phyloP scores from a whole-genome alignment of 2,888 invertebrate genomes.

The Melieria omissa region DNA sequence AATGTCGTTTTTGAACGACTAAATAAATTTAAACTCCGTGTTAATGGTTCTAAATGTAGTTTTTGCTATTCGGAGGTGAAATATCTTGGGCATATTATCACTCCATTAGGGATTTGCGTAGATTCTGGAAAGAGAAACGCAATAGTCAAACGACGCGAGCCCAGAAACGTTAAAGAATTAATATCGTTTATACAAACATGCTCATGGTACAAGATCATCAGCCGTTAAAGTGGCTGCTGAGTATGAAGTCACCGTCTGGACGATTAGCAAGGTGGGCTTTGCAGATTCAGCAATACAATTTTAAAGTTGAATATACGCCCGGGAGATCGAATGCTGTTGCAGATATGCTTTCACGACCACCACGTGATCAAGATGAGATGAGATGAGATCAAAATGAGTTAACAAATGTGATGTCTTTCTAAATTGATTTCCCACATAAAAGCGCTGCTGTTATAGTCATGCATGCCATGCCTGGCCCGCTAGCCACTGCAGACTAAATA shows the following conservation, averaged over 20 bases:
- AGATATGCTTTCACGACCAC: constrained; percentile 38
- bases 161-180: constrained; percentile 13
- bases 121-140: constrained; percentile 8
- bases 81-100: constrained; percentile 19
- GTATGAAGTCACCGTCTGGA: constrained; percentile 59
- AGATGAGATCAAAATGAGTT: no score
- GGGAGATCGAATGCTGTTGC: constrained; percentile 49
- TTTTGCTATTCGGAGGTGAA: constrained; percentile 4
- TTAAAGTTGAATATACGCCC: constrained; percentile 59
- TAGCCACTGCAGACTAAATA: no score
- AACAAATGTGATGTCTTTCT: no score
- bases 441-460: no score
- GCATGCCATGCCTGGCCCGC: no score
- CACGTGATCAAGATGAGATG: constrained; percentile 6
- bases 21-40: neutral
- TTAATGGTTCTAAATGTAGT: neutral
- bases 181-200: constrained; percentile 48
- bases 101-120: neutral
- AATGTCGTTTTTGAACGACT: neutral
- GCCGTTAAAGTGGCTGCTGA: constrained; percentile 66
- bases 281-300: constrained; percentile 59
- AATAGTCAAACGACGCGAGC: neutral
- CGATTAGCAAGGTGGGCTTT: constrained; percentile 66
- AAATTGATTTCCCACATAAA: no score
- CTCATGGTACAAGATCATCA: constrained; percentile 60